Evolutionary conservation across 2,113 vertebrate species (phyloP), one percentile per base, ranked within the genome.

Genomic region (Phylloscopus whistleri): DNA sequence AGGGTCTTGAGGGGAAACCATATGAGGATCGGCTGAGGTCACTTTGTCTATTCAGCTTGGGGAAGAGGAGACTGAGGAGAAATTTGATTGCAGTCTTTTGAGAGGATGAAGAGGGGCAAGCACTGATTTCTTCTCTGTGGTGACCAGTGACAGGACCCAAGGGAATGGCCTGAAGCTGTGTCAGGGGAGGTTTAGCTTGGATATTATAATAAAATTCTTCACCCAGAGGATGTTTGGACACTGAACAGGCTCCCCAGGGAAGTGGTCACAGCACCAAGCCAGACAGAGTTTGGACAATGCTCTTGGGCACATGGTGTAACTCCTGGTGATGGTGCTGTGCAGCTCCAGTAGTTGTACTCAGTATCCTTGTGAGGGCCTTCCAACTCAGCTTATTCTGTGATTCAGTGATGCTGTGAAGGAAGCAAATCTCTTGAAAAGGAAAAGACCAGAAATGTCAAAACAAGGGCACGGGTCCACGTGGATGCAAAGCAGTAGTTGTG

Each of bases 1-100:
- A 31, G 7, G 6, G 6, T 6, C 63, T 67, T 20, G 51, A 67
- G 8, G 3, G 2, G 24, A 51, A 48, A 7, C 10, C 0, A 0
- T 33, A 20, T 26, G 21, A 37, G 16, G 6, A 67, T 3, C 8
- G 6, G 17, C 13, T 31, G 77, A 56, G 17, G 52, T 26, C 21
- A 56, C 10, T 37, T 56, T 1, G 24, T 44, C 31, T 37, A n/a
- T n/a, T n/a, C n/a, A n/a, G n/a, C n/a, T n/a, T n/a, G n/a, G n/a
- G n/a, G n/a, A n/a, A n/a, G n/a, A n/a, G n/a, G n/a, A n/a, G n/a
- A n/a, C n/a, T n/a, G n/a, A n/a, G n/a, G n/a, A n/a, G n/a, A n/a
- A n/a, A n/a, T n/a, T n/a, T n/a, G n/a, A n/a, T n/a, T n/a, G n/a
- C n/a, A n/a, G n/a, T n/a, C n/a, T n/a, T n/a, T n/a, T n/a, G n/a